Evolutionary conservation across 2,888 invertebrate genomes (phyloP).

Genomic region (Dexiosoma caninum): DNA sequence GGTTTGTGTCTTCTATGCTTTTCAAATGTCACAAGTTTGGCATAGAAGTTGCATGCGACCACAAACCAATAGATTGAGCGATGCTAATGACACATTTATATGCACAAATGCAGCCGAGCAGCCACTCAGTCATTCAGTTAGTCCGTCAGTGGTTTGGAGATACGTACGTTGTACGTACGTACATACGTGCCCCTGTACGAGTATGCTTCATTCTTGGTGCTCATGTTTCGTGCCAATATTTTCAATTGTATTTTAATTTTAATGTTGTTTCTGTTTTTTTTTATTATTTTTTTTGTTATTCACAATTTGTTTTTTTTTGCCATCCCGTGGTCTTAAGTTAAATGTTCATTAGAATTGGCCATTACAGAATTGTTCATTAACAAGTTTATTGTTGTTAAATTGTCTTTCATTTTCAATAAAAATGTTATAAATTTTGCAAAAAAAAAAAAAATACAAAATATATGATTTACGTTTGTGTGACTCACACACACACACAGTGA

Average conservation of each 20-base stretch:
- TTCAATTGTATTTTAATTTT: not conserved
- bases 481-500: not conserved
- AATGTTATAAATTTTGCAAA: not conserved
- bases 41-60: slow-evolving; percentile 29
- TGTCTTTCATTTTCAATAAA: slow-evolving; percentile 24
- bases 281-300: not conserved
- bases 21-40: slow-evolving; percentile 62
- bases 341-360: slow-evolving; percentile 33
- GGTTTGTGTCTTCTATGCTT: slow-evolving; percentile 46
- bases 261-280: no score
- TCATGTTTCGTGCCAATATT: not conserved
- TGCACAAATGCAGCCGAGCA: slow-evolving; percentile 9
- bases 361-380: slow-evolving; percentile 54
- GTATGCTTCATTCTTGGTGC: no score
- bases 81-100: slow-evolving; percentile 25
- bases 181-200: no score
- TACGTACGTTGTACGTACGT: not conserved
- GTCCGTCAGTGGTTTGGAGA: no score
- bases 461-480: not conserved
- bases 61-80: not conserved
- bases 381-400: slow-evolving; percentile 36
- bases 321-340: slow-evolving; percentile 21
- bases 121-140: not conserved
- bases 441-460: slow-evolving; percentile 5
- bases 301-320: not conserved